Evolutionary conservation across 2,888 invertebrate genomes (phyloP).

Genomic region (Geotrupes spiniger): DNA sequence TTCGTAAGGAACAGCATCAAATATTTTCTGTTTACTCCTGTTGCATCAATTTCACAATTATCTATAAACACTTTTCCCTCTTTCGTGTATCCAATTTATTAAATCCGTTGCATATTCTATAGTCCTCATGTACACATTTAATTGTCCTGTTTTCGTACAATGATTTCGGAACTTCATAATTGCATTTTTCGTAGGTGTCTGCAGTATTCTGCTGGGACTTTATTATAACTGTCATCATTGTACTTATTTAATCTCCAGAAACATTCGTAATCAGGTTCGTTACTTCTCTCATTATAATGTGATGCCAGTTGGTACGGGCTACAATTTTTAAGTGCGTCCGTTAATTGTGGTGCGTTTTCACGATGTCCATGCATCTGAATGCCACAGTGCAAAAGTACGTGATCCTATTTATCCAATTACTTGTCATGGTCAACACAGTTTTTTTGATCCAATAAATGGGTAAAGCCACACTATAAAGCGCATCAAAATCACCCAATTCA

Average conservation of each 20-base stretch:
- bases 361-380: constrained; percentile 56
- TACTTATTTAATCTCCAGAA: constrained; percentile 72
- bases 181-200: too few relatives aligned
- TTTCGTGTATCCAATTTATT: constrained; percentile 53
- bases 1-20: constrained; percentile 1
- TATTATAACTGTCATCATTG: constrained; percentile 38
- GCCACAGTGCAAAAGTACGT: constrained; percentile 63
- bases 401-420: constrained; percentile 65
- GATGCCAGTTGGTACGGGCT: constrained; percentile 62
- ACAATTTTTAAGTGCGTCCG: constrained; percentile 51
- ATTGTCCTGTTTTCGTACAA: too few relatives aligned
- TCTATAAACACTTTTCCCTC: too few relatives aligned
- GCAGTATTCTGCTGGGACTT: constrained; percentile 16
- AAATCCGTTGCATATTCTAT: too few relatives aligned
- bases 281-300: constrained; percentile 45
- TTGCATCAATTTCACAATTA: too few relatives aligned
- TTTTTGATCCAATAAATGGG: constrained; percentile 61
- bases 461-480: constrained; percentile 74
- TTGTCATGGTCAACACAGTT: constrained; percentile 67
- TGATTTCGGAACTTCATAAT: too few relatives aligned
- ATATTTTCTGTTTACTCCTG: neutral
- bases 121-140: too few relatives aligned
- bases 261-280: constrained; percentile 65
- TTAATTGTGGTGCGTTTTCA: constrained; percentile 36
- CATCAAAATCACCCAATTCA: constrained; percentile 75